Conservation (phyloP, 2,888 invertebrate species). For the Drosophila testacea region DNA sequence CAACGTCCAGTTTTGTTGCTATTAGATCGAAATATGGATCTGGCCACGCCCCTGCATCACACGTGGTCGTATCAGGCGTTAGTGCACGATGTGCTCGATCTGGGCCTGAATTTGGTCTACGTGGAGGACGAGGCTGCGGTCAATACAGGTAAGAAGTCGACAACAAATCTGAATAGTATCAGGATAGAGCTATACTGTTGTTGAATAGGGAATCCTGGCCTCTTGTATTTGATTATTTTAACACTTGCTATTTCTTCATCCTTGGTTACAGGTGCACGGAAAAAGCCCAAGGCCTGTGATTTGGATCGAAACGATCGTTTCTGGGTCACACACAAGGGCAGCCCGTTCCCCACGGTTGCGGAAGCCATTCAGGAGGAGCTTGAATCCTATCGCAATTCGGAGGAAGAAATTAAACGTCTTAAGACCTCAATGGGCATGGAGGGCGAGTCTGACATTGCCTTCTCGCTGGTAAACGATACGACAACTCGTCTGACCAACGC, state of each 20-base stretch:
- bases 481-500: constrained; percentile 97
- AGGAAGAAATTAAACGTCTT: constrained; percentile 98
- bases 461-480: constrained; percentile 95
- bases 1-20: constrained; percentile 96
- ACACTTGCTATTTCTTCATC: neutral
- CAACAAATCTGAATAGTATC: no score
- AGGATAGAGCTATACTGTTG: no score
- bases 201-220: neutral
- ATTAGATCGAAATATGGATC: constrained; percentile 96
- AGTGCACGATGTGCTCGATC: constrained; percentile 97
- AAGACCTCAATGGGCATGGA: constrained; percentile 98
- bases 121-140: constrained; percentile 88
- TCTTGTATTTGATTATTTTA: no score
- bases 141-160: constrained; percentile 57
- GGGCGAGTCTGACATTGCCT: constrained; percentile 93
- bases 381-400: constrained; percentile 95
- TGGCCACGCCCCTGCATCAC: constrained; percentile 99
- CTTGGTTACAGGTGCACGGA: constrained; percentile 87
- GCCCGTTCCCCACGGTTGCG: constrained; percentile 96
- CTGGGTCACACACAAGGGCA: constrained; percentile 97
- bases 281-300: constrained; percentile 95
- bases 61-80: constrained; percentile 99
- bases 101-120: constrained; percentile 93
- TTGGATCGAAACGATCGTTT: constrained; percentile 95
- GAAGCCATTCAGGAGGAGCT: constrained; percentile 99